Evolutionary conservation across 1,140 invertebrate genomes (phyloP).

Genomic region (Lordiphosa stackelbergi): DNA sequence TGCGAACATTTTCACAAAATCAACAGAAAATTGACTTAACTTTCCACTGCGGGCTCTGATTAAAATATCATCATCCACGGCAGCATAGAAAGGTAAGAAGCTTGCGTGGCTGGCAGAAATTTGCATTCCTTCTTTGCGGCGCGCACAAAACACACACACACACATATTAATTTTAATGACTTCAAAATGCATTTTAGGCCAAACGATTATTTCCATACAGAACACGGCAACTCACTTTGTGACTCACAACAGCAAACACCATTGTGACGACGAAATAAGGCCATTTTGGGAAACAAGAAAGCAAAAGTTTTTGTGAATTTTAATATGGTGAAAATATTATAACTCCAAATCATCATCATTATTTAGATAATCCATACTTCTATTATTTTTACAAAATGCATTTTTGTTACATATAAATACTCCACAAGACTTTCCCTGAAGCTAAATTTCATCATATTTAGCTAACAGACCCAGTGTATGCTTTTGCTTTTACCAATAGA

Average conservation of each 20-base stretch:
- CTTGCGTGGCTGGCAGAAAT: slow-evolving; percentile 7
- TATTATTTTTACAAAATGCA: too few relatives aligned
- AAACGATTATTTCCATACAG: too few relatives aligned
- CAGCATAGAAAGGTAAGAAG: slow-evolving; percentile 5
- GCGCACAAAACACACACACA: background rate
- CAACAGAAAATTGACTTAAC: slow-evolving; percentile 55
- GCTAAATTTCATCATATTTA: too few relatives aligned
- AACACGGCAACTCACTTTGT: background rate
- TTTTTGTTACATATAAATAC: too few relatives aligned
- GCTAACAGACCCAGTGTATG: too few relatives aligned
- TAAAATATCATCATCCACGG: slow-evolving; percentile 45
- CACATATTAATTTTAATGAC: slow-evolving; percentile 10
- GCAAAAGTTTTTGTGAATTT: too few relatives aligned
- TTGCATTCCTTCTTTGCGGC: slow-evolving; percentile 1
- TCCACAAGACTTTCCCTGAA: too few relatives aligned
- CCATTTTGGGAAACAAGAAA: slow-evolving; percentile 3
- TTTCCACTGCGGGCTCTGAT: slow-evolving; percentile 38
- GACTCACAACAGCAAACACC: background rate
- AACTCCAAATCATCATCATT: too few relatives aligned
- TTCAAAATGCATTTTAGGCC: slow-evolving; percentile 12
- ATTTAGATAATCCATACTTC: too few relatives aligned
- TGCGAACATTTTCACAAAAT: slow-evolving; percentile 50
- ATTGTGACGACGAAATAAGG: background rate
- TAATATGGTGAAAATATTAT: too few relatives aligned
- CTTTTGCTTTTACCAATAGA: too few relatives aligned